phyloP scores from a whole-genome alignment of 2,797 vertebrate genomes.

The Ceyx erithaca region DNA sequence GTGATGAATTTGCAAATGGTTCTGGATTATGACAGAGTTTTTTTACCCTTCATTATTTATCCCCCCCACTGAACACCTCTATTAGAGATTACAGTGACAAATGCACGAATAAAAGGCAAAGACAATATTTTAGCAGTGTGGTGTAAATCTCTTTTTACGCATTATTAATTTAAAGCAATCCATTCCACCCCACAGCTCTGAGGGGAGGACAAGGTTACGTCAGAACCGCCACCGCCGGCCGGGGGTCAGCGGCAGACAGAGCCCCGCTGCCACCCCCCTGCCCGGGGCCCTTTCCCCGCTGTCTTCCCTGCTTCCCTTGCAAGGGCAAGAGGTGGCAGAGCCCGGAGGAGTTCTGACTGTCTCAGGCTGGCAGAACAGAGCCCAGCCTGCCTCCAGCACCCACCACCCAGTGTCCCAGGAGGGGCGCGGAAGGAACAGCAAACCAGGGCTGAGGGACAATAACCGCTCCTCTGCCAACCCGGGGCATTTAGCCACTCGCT shows the following conservation, averaged over 20 bases:
- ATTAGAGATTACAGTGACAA: constrained; percentile 82
- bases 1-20: constrained; percentile 86
- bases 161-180: constrained; percentile 82
- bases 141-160: constrained; percentile 82
- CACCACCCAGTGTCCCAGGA: neutral
- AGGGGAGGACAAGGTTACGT: constrained; percentile 63
- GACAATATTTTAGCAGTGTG: constrained; percentile 78
- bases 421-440: neutral
- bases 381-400: accelerated
- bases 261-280: neutral
- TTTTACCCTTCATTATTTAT: constrained; percentile 79
- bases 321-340: neutral
- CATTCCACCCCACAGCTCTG: constrained; percentile 67
- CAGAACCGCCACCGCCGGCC: constrained; percentile 5
- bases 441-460: neutral
- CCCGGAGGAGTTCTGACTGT: neutral
- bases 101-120: constrained; percentile 82
- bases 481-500: accelerated
- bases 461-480: neutral
- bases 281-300: neutral
- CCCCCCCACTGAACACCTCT: constrained; percentile 76
- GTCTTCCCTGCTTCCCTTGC: neutral
- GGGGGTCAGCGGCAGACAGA: constrained; percentile 67
- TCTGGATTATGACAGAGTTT: constrained; percentile 78
- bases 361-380: neutral